These are phyloP conservation scores for Aphelenchoides bicaudatus DNA, from an alignment of 2,888 invertebrate genomes.

Conservation along the genomic window DNA sequence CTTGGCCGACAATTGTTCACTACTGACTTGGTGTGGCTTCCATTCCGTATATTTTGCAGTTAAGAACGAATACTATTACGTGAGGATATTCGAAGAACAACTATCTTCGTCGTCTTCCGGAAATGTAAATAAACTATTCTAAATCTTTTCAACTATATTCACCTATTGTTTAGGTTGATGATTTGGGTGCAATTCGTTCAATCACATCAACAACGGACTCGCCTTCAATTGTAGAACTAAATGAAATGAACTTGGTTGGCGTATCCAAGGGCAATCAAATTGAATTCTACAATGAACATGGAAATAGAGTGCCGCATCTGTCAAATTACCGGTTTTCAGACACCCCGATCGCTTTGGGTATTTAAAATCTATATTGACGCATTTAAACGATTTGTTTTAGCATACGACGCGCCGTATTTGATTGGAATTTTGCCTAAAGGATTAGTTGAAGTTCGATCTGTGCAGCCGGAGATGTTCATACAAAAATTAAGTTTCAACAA, in stretches of 20 bases:
- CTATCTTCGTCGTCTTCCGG: slow-evolving; percentile 2
- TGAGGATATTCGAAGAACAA: slow-evolving; percentile 24
- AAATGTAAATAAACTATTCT: not conserved
- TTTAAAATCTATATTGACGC: not conserved
- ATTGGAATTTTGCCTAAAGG: slow-evolving; percentile 73
- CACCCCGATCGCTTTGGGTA: slow-evolving; percentile 32
- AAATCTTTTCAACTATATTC: not conserved
- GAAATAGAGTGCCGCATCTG: slow-evolving; percentile 13
- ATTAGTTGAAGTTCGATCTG: slow-evolving; percentile 78
- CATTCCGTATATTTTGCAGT: slow-evolving; percentile 32
- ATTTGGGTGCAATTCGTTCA: slow-evolving; percentile 20
- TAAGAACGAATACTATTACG: slow-evolving; percentile 35
- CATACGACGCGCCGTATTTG: slow-evolving; percentile 88
- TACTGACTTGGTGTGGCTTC: slow-evolving; percentile 32
- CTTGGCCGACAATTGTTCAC: slow-evolving; percentile 25
- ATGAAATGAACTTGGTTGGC: slow-evolving; percentile 30
- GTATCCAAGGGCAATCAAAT: slow-evolving; percentile 26
- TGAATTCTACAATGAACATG: slow-evolving; percentile 7
- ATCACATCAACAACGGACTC: slow-evolving; percentile 18
- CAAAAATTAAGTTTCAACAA: slow-evolving; percentile 12
- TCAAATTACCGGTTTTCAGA: slow-evolving; percentile 34
- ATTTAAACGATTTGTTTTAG: slow-evolving; percentile 59
- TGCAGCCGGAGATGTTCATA: slow-evolving; percentile 68
- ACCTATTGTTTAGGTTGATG: slow-evolving; percentile 15
- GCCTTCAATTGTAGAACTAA: slow-evolving; percentile 31